Base-by-base conservation (phyloP, 2,113 vertebrate species). In the Podilymbus podiceps region DNA sequence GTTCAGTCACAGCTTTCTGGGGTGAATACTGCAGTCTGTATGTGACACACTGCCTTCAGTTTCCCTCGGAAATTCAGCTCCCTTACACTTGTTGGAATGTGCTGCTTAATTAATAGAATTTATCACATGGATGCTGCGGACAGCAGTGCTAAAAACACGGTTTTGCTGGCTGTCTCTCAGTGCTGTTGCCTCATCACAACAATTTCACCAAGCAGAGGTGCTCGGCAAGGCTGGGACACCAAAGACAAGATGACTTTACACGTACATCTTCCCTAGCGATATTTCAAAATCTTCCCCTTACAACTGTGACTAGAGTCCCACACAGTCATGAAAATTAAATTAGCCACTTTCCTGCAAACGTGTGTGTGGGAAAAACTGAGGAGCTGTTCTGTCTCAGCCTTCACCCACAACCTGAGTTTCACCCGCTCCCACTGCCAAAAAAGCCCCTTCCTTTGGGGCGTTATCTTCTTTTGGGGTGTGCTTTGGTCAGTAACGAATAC, bases 401-500 rank as follows among this genome's bases (percentile, higher is more conserved):
- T 38, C 67, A n/a, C 5, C 63, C 59, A 8, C 72, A 60, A 4
- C 46, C 80, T 8, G 50, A 59, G 28, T 77, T 58, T 46, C 2
- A 11, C 30, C 49, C 18, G 7, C 46, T 47, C 22, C 5, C 35
- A 17, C 63, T 84, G 68, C 89, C 81, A 55, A 50, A 49, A 52
- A 46, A 55, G 66, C 85, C 88, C 81, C 25, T 74, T 69, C 89
- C 91, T 84, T 33, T 14, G 63, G 95, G 86, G 49, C 5, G 72
- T 83, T 30, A 38, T 28, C 71, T 30, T 8, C 80, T 33, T 50
- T 3, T 3, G 68, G 89, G 84, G 66, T 16, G 87, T 47, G 84
- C 22, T 83, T 27, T 3, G 11, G 42, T 15, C 50, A 1, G 13
- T 0, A 7, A 1, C 0, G 71, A 75, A 35, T 2, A 12, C 19